Percentiles rank a stretch among this genome's conserved stretches.
These are phyloP conservation scores for Diadophis punctatus DNA, from an alignment of 2,113 vertebrate genomes.

Conservation along the genomic window DNA sequence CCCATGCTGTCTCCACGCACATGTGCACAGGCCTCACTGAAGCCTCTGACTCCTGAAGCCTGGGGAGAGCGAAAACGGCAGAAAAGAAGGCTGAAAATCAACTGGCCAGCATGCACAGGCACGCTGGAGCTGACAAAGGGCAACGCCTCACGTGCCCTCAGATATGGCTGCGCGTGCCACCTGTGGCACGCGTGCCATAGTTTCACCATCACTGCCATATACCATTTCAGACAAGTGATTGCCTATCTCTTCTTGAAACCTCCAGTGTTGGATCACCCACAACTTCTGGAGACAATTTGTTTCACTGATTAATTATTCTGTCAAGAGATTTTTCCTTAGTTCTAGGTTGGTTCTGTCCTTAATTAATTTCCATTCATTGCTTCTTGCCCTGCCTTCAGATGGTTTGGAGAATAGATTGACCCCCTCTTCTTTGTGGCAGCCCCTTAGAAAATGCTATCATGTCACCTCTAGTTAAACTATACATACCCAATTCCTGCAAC, in stretches of 20 bases:
- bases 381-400: not conserved
- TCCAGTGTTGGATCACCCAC: not conserved
- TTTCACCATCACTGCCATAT: no score
- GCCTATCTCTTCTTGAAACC: not conserved
- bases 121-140: no score
- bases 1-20: no score
- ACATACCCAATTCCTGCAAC: not conserved
- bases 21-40: no score
- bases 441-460: not conserved
- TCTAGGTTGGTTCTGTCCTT: not conserved
- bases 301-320: not conserved
- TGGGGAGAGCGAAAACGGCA: no score
- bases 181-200: no score
- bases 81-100: no score
- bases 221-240: no score
- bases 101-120: no score
- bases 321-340: not conserved
- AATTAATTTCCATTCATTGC: not conserved
- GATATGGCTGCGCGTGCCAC: no score
- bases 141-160: no score
- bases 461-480: not conserved
- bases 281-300: not conserved
- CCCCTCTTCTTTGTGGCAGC: not conserved
- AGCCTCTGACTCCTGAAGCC: no score
- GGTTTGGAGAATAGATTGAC: not conserved